These are phyloP conservation scores for Lasioglossum figueresi DNA, from an alignment of 2,888 invertebrate genomes.

Conservation along the genomic window DNA sequence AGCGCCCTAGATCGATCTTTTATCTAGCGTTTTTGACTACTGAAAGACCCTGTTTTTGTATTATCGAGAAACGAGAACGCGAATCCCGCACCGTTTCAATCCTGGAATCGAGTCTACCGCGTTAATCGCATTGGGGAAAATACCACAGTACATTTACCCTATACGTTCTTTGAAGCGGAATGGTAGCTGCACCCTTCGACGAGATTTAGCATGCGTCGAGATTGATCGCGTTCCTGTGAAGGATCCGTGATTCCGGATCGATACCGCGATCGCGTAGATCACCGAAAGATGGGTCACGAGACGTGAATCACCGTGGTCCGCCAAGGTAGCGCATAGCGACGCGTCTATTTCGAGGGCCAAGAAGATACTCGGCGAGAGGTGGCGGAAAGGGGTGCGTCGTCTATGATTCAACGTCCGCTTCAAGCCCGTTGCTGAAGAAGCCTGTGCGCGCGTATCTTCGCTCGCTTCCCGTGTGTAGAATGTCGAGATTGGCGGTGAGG, in stretches of 20 bases:
- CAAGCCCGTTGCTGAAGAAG: conserved; percentile 42
- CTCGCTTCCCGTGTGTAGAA: neutral
- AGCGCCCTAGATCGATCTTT: no score
- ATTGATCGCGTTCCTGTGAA: neutral
- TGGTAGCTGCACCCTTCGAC: neutral
- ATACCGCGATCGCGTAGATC: conserved; percentile 40
- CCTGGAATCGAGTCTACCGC: no score
- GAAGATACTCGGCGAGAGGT: conserved; percentile 59
- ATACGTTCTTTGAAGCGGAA: no score
- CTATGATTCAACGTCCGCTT: conserved; percentile 74
- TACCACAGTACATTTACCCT: no score
- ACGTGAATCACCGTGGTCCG: conserved; percentile 74
- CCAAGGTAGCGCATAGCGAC: conserved; percentile 75
- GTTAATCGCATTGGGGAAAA: no score
- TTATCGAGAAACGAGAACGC: no score
- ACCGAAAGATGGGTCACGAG: conserved; percentile 74
- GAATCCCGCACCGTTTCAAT: no score
- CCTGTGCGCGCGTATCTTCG: neutral
- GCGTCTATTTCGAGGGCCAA: conserved; percentile 75
- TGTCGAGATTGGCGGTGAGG: conserved; percentile 22
- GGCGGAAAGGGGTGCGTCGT: conserved; percentile 64
- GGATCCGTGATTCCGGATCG: neutral
- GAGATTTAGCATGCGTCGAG: neutral
- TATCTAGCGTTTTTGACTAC: no score
- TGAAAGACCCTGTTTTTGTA: no score